phyloP scores from a whole-genome alignment of 1,140 invertebrate genomes.

The Cherax quadricarinatus region DNA sequence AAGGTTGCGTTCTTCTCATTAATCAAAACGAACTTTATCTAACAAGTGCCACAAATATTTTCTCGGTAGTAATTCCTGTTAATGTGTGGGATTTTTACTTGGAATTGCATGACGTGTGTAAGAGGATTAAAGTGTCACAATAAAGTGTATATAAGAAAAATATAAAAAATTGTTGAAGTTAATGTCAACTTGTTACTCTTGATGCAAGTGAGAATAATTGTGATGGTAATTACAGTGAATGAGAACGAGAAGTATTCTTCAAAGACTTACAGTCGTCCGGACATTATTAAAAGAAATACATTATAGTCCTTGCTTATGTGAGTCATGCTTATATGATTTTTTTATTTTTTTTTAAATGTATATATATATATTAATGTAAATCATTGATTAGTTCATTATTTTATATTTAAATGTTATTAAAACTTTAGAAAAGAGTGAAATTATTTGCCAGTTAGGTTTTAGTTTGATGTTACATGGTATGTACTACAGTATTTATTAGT shows the following conservation, averaged over 20 bases:
- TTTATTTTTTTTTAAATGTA: neutral
- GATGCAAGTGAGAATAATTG: neutral
- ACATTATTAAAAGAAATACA: neutral
- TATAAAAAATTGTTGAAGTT: neutral
- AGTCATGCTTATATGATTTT: conserved; percentile 14
- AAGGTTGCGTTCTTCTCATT: neutral
- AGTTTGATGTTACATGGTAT: too few species aligned
- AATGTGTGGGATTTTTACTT: neutral
- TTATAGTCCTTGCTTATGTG: neutral
- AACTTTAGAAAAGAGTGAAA: too few species aligned
- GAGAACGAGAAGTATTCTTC: neutral
- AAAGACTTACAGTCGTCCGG: neutral
- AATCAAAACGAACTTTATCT: conserved; percentile 36
- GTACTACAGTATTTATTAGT: too few species aligned
- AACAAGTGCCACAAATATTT: neutral
- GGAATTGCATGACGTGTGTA: neutral
- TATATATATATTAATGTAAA: neutral
- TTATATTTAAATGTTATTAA: too few species aligned
- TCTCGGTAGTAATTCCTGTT: neutral
- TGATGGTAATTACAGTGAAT: neutral
- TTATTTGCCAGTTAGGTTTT: too few species aligned
- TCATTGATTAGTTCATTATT: too few species aligned
- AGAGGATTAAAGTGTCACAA: neutral
- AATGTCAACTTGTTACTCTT: neutral
- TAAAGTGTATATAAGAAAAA: neutral